Evolutionary conservation across 2,797 vertebrate genomes (phyloP).

Genomic region (Pempheris klunzingeri): DNA sequence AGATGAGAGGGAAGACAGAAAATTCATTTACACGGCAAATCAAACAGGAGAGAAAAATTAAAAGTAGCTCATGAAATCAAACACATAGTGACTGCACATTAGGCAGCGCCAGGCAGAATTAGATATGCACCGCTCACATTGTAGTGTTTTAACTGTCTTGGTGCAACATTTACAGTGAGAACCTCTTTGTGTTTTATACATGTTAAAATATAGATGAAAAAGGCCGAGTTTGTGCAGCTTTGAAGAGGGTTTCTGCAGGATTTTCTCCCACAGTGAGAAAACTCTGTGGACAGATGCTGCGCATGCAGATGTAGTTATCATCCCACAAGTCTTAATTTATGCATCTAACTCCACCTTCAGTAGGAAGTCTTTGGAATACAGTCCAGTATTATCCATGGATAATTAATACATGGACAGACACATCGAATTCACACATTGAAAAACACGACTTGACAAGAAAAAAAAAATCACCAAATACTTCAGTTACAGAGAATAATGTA

Average conservation of each 20-base stretch:
- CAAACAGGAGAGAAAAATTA: slow-evolving; percentile 4
- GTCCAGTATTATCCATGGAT: slow-evolving; percentile 5
- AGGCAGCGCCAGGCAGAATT: background rate
- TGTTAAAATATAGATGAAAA: slow-evolving; percentile 61
- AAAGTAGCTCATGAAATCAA: slow-evolving; percentile 20
- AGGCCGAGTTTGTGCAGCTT: slow-evolving; percentile 39
- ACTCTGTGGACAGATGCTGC: slow-evolving; percentile 50
- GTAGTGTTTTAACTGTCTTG: slow-evolving; percentile 35
- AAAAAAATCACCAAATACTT: background rate
- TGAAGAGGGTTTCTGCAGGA: slow-evolving; percentile 57
- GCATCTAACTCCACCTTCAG: slow-evolving; percentile 46
- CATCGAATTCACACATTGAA: background rate
- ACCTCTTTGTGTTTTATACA: slow-evolving; percentile 7
- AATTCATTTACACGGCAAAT: slow-evolving; percentile 26
- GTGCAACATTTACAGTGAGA: slow-evolving; percentile 32
- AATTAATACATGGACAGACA: slow-evolving; percentile 33
- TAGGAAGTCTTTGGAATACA: slow-evolving; percentile 29
- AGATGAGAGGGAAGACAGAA: slow-evolving; percentile 26
- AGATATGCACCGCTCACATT: background rate
- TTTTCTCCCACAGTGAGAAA: slow-evolving; percentile 40
- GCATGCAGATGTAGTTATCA: slow-evolving; percentile 57
- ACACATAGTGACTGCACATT: background rate
- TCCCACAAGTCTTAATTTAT: slow-evolving; percentile 61
- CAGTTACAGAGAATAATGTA: background rate
- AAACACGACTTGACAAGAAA: too few species aligned